A percentile compares a stretch with the other conserved stretches of the same genome.
phyloP scores from a whole-genome alignment of 2,797 vertebrate genomes.

The Hirundo rustica region DNA sequence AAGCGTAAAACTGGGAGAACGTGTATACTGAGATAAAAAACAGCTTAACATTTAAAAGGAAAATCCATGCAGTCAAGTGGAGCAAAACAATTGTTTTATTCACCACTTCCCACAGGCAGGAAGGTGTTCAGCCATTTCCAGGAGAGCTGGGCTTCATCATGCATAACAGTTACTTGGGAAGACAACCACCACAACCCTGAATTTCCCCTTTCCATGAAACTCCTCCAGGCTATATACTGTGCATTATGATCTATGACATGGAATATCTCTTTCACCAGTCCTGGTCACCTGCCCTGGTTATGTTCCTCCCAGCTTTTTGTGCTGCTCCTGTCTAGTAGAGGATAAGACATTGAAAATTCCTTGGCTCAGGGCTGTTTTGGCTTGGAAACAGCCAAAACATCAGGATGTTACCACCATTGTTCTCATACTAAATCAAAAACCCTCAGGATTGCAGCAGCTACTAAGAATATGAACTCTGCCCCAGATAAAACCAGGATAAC shows the following conservation, averaged over 20 bases:
- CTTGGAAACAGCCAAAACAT: background rate
- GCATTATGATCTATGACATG: background rate
- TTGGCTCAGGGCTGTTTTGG: background rate
- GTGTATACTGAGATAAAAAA: background rate
- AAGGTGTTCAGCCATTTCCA: background rate
- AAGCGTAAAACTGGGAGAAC: background rate
- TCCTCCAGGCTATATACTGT: background rate
- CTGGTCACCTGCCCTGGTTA: background rate
- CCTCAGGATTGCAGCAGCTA: background rate
- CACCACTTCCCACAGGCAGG: background rate
- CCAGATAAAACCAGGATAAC: background rate
- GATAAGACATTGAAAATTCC: background rate
- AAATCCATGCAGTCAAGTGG: background rate
- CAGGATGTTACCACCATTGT: background rate
- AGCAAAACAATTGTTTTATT: background rate
- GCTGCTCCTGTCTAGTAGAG: background rate
- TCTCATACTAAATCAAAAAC: background rate
- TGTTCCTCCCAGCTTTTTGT: background rate
- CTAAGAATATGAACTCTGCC: background rate
- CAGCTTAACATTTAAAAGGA: background rate
- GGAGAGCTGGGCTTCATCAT: background rate
- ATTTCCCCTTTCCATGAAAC: background rate
- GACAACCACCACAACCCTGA: background rate
- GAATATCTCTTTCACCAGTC: background rate
- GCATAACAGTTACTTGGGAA: background rate